These are phyloP conservation scores for Erebia ligea DNA, from an alignment of 2,888 invertebrate genomes.

Conservation along the genomic window DNA sequence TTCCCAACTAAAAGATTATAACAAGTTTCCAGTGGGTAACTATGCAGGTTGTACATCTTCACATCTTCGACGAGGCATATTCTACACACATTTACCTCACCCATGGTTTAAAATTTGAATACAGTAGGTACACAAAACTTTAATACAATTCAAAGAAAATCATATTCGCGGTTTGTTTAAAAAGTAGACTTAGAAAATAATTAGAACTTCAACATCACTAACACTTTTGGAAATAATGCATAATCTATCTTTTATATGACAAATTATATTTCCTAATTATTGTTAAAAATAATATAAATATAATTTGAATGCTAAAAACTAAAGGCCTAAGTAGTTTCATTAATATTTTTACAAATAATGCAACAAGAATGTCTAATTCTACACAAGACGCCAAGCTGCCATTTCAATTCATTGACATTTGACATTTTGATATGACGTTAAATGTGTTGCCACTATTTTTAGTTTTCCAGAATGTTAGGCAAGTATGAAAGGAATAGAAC, in stretches of 20 bases:
- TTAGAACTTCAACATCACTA: conserved; percentile 60
- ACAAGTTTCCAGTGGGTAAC: conserved; percentile 59
- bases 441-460: not conserved
- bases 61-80: conserved; percentile 66
- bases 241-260: not conserved
- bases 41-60: conserved; percentile 59
- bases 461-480: not conserved
- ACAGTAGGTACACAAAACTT: not conserved
- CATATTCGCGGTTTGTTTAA: conserved; percentile 57
- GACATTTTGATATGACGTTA: not conserved
- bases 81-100: conserved; percentile 63
- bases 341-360: conserved; percentile 39
- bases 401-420: conserved; percentile 40
- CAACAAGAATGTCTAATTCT: conserved; percentile 63
- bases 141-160: conserved; percentile 45
- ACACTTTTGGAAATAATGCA: conserved; percentile 17
- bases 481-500: too few species aligned
- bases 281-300: conserved; percentile 21
- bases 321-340: conserved; percentile 12
- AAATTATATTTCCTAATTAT: conserved; percentile 14
- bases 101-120: conserved; percentile 51
- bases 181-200: conserved; percentile 68
- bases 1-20: conserved; percentile 60
- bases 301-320: conserved; percentile 33
- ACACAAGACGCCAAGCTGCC: conserved; percentile 62